phyloP scores from a whole-genome alignment of 2,888 invertebrate genomes.

The Drosophila yooni region DNA sequence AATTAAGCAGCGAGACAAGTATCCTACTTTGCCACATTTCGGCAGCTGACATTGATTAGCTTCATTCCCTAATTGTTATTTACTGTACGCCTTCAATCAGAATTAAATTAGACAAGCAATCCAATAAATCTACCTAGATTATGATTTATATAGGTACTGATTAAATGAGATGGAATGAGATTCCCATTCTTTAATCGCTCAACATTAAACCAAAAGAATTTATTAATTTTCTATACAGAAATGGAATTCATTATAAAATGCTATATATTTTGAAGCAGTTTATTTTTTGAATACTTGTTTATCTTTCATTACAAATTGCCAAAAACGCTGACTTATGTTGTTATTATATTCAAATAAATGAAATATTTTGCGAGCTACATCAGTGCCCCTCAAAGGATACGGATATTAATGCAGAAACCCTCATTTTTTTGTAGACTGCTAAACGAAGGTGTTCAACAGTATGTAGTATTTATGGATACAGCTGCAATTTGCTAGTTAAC shows the following conservation, averaged over 20 bases:
- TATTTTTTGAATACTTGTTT: too few relatives aligned
- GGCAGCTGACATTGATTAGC: not conserved
- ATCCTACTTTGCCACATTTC: not conserved
- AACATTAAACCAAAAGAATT: not conserved
- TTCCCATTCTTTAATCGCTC: not conserved
- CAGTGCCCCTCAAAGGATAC: not conserved
- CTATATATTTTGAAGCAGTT: not conserved
- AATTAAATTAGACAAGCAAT: not conserved
- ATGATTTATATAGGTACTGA: not conserved
- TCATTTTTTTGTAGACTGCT: not conserved
- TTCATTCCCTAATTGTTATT: conserved; percentile 15
- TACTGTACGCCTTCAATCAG: conserved; percentile 35
- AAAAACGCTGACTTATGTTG: not conserved
- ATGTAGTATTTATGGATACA: conserved; percentile 36
- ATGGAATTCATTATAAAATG: not conserved
- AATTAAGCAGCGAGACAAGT: not conserved
- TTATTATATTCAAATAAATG: not conserved
- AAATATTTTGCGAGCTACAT: not conserved
- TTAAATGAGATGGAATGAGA: not conserved
- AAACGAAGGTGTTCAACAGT: conserved; percentile 15
- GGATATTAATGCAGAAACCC: not conserved
- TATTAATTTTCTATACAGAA: not conserved
- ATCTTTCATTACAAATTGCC: not conserved
- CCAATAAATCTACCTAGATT: too few relatives aligned
- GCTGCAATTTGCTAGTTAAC: conserved; percentile 49